Evolutionary conservation across 1,140 invertebrate species (phyloP).

Genomic region (Drosophila setifemur): DNA sequence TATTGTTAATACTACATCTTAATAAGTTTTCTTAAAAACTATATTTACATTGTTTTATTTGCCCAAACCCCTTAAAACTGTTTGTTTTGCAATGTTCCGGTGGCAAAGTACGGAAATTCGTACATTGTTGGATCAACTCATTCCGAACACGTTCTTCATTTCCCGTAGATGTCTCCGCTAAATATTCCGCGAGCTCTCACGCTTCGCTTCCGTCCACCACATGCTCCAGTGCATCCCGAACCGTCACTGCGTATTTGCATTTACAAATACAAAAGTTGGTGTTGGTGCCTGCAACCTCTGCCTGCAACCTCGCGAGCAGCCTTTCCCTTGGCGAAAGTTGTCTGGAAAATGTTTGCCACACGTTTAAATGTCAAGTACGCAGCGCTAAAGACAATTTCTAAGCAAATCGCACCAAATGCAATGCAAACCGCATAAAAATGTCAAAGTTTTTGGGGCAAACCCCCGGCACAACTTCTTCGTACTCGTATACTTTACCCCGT

Average conservation of each 20-base stretch:
- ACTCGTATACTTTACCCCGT: neutral
- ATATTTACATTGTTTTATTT: neutral
- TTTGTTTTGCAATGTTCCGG: too few species aligned
- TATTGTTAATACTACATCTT: too few species aligned
- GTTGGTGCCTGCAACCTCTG: conserved; percentile 19
- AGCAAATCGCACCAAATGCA: conserved; percentile 70
- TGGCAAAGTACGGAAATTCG: neutral
- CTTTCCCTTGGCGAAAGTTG: conserved; percentile 25
- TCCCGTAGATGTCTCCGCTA: conserved; percentile 26
- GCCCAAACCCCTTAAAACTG: neutral
- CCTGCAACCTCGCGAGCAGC: neutral
- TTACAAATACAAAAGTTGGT: conserved; percentile 42
- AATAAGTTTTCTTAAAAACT: too few species aligned
- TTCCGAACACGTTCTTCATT: conserved; percentile 44
- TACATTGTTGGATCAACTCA: conserved; percentile 34
- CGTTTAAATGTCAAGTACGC: conserved; percentile 78
- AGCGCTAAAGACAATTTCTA: conserved; percentile 72
- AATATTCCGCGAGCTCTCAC: conserved; percentile 23
- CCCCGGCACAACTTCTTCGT: neutral
- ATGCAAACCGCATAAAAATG: conserved; percentile 66
- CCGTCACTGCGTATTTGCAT: conserved; percentile 62
- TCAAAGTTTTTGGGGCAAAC: conserved; percentile 61
- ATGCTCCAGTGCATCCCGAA: conserved; percentile 57
- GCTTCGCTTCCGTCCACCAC: conserved; percentile 17
- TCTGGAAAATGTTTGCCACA: conserved; percentile 66